Base-by-base conservation (phyloP, 1,140 invertebrate genomes). In the Pogonognathellus flavescens region DNA sequence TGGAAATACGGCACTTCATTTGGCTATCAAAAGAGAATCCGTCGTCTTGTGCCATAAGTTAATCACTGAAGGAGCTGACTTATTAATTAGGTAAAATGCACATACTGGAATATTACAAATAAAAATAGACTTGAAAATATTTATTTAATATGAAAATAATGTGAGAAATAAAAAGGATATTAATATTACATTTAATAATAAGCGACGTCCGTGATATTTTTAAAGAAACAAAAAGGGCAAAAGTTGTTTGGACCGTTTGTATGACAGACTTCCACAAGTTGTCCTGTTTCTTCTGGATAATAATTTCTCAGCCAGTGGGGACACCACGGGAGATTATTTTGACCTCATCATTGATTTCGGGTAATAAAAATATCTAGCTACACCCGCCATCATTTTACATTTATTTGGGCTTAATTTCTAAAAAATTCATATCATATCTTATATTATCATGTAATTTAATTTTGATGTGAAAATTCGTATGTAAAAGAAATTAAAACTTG, bases 171-270 rank as follows among this genome's bases (percentile, higher is more conserved):
- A 25, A 18, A 66, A 14, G 3, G 14, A 8, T 11, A 22, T 22
- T 66, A 66, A 66, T n/a, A 66, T 66, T 66, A 20, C 62, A 66
- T 41, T n/a, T n/a, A n/a, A n/a, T n/a, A n/a, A n/a, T n/a, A n/a
- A n/a, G n/a, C n/a, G n/a, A n/a, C n/a, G n/a, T n/a, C n/a, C n/a
- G n/a, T n/a, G n/a, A n/a, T n/a, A n/a, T n/a, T n/a, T n/a, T n/a
- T n/a, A n/a, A n/a, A 72, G 66, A 16, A 72, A 72, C 41, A 18
- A 25, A 25, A 72, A 72, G 31, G 66, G 66, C 2, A 41, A 49
- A 16, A 72, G 66, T 49, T 72, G 66, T 16, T 49, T 72, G n/a
- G 66, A 72, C 9, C 22, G 31, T 22, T 5, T 72, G 31, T 72
- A 72, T 25, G 22, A 31, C 2, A 72, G 41, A n/a, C 66, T 72